Base-by-base conservation (phyloP, 2,888 invertebrate species). In the Orthonevra nobilis region DNA sequence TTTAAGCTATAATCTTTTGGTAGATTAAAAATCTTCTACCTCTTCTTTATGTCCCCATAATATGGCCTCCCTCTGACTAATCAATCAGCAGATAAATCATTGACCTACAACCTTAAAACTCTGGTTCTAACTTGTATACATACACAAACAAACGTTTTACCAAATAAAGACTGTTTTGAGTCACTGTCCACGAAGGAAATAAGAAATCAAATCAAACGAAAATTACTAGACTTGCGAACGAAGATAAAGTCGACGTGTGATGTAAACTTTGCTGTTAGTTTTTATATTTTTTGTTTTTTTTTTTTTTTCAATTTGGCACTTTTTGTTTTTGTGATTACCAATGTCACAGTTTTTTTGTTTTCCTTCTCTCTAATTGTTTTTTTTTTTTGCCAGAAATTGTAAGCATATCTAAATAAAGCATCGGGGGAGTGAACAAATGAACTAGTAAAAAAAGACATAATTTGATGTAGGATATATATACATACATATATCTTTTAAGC, bases 401-500 rank as follows among this genome's bases (percentile, higher is more conserved):
- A 19, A 46, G 26, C 73, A 52, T 28, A 52, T 4, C 60, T 23
- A n/a, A 54, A 28, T n/a, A 50, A 42, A 44, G 1, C 7, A 26
- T 38, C 10, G 58, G 42, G 50, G 58, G 34, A 50, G 50, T 50
- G 40, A 52, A 19, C 28, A 34, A 58, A 77, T 77, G 77, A 70
- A 36, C 70, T 70, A 66, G 70, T 70, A 70, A 70, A 61, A 52
- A 60, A 44, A 56, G 40, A 19, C 54, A 46, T n/a, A n/a, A n/a
- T 44, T 44, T 19, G 26, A 15, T n/a, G n/a, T n/a, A n/a, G n/a
- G n/a, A n/a, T n/a, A n/a, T n/a, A n/a, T n/a, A n/a, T n/a, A n/a
- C n/a, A n/a, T n/a, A n/a, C n/a, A n/a, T n/a, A n/a, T 14, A 15
- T 14, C 12, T 26, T 19, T 17, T 73, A 26, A 3, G 61, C 17